These are phyloP conservation scores for Aricia artaxerxes DNA, from an alignment of 2,888 invertebrate species.

Conservation along the genomic window DNA sequence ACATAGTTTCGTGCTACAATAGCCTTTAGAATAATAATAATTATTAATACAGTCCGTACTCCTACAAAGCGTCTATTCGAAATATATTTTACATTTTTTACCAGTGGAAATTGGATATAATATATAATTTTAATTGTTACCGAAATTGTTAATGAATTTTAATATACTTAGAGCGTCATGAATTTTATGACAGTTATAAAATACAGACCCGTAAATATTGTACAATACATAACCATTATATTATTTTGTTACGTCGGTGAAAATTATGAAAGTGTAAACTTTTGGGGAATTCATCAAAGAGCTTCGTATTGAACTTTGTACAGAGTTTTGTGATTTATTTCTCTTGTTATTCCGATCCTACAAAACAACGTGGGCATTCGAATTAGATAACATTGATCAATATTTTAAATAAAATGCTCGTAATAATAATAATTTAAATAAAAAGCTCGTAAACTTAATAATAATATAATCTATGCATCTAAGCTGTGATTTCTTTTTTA, in stretches of 20 bases:
- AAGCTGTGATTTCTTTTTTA: no score
- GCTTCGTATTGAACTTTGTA: conserved; percentile 31
- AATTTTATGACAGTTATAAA: not conserved
- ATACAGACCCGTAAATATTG: not conserved
- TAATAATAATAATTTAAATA: no score
- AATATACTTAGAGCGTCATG: no score
- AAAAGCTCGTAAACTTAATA: no score
- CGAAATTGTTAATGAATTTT: no score
- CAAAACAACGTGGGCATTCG: conserved; percentile 6
- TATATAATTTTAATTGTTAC: no score
- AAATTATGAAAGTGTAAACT: not conserved
- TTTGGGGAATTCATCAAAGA: conserved; percentile 18
- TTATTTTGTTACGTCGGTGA: not conserved
- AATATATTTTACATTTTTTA: not conserved
- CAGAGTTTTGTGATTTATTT: conserved; percentile 33
- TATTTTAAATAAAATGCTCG: not conserved
- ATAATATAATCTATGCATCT: no score
- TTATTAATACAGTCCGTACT: not conserved
- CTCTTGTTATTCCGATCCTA: conserved; percentile 23
- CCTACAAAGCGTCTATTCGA: not conserved
- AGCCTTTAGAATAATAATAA: not conserved
- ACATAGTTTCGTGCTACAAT: not conserved
- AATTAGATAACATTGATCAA: conserved; percentile 20
- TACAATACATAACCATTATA: not conserved
- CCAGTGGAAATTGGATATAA: no score